Evolutionary conservation across 2,113 vertebrate species (phyloP).

Genomic region (Cricetomys ansorgei): DNA sequence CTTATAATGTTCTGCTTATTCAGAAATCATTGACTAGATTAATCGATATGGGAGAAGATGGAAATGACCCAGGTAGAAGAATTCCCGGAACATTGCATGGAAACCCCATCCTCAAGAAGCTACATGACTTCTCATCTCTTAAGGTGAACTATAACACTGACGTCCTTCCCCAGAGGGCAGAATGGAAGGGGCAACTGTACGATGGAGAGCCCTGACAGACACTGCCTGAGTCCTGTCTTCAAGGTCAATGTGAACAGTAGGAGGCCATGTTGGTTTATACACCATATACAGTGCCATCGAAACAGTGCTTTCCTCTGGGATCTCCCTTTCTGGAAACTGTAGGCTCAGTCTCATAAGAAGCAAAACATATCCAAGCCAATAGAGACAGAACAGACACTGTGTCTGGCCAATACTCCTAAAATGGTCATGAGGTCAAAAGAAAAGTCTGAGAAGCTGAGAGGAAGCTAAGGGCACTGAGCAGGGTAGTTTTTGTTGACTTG

Average conservation of each 20-base stretch:
- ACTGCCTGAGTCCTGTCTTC: neutral
- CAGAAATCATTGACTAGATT: neutral
- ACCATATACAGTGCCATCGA: neutral
- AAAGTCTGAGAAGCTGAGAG: neutral
- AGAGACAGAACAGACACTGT: neutral
- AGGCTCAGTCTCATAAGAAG: neutral
- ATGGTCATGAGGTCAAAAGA: neutral
- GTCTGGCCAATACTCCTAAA: neutral
- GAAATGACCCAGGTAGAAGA: neutral
- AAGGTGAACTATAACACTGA: neutral
- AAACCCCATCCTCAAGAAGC: neutral
- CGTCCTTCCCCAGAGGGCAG: neutral
- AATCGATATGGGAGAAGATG: neutral
- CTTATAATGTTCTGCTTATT: neutral
- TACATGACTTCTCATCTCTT: neutral
- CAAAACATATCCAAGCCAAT: neutral
- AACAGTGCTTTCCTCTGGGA: neutral
- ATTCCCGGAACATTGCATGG: neutral
- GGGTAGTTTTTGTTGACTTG: neutral
- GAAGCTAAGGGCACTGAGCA: neutral
- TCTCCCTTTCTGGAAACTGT: neutral
- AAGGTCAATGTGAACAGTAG: neutral
- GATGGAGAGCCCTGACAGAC: neutral
- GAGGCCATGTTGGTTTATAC: accelerated
- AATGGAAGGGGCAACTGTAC: neutral